Evolutionary conservation across 2,888 invertebrate species (phyloP), one percentile per base, ranked within the genome.

Genomic region (Apoda limacodes): DNA sequence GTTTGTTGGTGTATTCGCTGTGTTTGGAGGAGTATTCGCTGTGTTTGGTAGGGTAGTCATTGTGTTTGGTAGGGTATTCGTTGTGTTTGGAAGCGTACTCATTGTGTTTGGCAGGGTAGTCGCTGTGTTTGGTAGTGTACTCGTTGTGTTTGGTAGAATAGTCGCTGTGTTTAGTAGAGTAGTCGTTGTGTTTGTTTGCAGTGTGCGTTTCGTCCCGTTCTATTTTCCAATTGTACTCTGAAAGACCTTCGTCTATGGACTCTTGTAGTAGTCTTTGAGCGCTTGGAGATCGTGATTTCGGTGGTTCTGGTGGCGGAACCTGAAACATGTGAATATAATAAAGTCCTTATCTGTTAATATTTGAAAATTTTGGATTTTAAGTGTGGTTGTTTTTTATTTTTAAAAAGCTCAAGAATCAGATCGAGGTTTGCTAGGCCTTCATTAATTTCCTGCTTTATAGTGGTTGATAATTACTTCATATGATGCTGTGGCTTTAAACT

Each of bases 271-370:
- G 69, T 43, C 57, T 82, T 49, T 50, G 83, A 53, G 67, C 83
- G 50, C 74, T 75, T 2, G 78, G 78, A 0, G 78, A 80, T 1
- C 76, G 63, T 3, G 78, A 80, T 39, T 75, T 69, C 13, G 88
- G 88, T 22, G 88, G 88, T 39, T 88, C 88, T 0, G 88, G 88
- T 5, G 88, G 88, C 26, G 88, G 88, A 1, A 88, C 74, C 82
- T 83, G 35, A 1, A n/a, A n/a, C n/a, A n/a, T n/a, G n/a, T n/a
- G n/a, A n/a, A n/a, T n/a, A n/a, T n/a, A n/a, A n/a, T n/a, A n/a
- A n/a, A n/a, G n/a, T n/a, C n/a, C n/a, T n/a, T n/a, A n/a, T n/a
- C n/a, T n/a, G n/a, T n/a, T n/a, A n/a, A n/a, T n/a, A n/a, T n/a
- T n/a, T n/a, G n/a, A n/a, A n/a, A n/a, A n/a, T n/a, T n/a, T n/a